Evolutionary conservation across 2,797 vertebrate genomes (phyloP), one percentile per base, ranked within the genome.

Genomic region (Sebastes minor): DNA sequence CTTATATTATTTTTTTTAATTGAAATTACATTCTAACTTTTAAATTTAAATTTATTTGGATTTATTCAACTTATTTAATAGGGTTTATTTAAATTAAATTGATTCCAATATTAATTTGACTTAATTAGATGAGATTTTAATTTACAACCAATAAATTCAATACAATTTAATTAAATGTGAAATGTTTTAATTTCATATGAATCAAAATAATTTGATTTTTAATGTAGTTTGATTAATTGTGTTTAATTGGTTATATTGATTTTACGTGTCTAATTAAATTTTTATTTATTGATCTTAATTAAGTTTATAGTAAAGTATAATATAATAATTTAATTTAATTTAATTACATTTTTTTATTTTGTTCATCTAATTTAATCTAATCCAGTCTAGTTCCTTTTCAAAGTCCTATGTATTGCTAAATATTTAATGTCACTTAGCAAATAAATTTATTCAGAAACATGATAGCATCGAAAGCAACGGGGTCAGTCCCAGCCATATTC

Each of bases 391-490:
- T 55, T 73, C 9, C 8, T 62, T 57, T 49, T 61, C 55, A 60
- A 8, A 53, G 2, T n/a, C 9, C 8, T 35, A 9, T 10, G 20
- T 66, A 8, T 33, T 61, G 33, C 30, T 80, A 2, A 55, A 73
- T 53, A 64, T 66, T 66, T 56, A 0, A 74, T 78, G 61, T 57
- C 20, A 61, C 53, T 56, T 65, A 20, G 49, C 32, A 16, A 33
- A 32, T 30, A 7, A 71, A 46, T 60, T 2, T 9, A 35, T 76
- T 55, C 35, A 46, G 63, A 65, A 23, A 30, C 33, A 64, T 72
- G 82, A 72, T 63, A 42, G 69, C 69, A 72, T 64, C 73, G n/a
- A 23, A 4, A 28, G 69, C 74, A 55, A 22, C 6, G 10, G 32
- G 66, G 55, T 80, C 60, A 71, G 7, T 42, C 64, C 30, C 8